A percentile compares a stretch with the other conserved stretches of the same genome.
These are phyloP conservation scores for Xestia sexstrigata DNA, from an alignment of 2,888 invertebrate genomes.

Conservation along the genomic window DNA sequence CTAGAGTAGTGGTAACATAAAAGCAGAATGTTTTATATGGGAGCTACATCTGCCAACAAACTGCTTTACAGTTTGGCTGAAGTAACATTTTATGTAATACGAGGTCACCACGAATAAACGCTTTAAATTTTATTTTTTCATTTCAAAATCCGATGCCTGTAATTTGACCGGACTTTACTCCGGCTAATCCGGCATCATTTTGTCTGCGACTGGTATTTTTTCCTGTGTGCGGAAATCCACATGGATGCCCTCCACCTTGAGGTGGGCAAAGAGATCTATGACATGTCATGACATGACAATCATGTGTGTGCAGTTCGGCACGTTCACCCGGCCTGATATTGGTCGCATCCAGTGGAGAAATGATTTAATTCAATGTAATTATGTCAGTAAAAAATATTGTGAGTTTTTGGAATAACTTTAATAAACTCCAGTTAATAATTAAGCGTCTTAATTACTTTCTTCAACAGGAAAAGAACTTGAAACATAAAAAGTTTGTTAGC, in stretches of 20 bases:
- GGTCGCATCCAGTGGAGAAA: not conserved
- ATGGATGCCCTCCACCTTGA: not conserved
- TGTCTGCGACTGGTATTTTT: not conserved
- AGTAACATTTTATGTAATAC: no score
- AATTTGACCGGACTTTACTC: not conserved
- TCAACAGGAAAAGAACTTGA: constrained; percentile 24
- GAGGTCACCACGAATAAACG: no score
- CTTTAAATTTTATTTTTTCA: no score
- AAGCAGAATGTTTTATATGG: no score
- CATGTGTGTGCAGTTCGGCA: no score
- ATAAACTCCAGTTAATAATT: constrained; percentile 36
- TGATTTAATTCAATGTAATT: not conserved
- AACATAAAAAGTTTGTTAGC: constrained; percentile 34
- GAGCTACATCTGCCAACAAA: no score
- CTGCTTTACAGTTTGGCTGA: no score
- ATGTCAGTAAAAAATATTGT: not conserved
- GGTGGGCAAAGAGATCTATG: not conserved
- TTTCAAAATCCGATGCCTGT: not conserved
- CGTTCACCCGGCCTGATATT: not conserved
- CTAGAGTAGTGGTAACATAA: no score
- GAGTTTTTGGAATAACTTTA: constrained; percentile 34
- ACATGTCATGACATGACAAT: no score
- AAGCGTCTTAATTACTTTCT: constrained; percentile 40
- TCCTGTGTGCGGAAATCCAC: not conserved
- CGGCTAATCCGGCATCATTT: not conserved